Base-by-base conservation (phyloP, 1,140 invertebrate species). In the Harlomillsia oculata region DNA sequence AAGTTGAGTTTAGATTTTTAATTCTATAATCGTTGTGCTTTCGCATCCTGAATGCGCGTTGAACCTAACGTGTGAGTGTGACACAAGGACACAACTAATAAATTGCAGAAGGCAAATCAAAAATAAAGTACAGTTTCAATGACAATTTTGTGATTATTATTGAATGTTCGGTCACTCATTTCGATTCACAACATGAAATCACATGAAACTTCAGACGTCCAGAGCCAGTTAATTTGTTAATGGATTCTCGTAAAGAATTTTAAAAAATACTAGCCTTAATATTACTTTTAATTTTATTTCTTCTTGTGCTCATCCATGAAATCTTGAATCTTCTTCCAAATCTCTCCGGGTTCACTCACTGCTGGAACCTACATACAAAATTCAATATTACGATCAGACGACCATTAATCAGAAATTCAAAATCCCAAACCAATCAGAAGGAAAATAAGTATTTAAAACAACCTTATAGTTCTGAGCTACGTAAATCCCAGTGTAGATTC, bases 401-500 rank as follows among this genome's bases (percentile, higher is more conserved):
- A 14, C 16, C 26, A 28, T 14, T 14, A 34, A 32, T 11, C 20
- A 34, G 25, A 30, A 13, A 25, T 9, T 26, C 29, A 8, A 4
- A n/a, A 49, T 26, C n/a, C 9, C 11, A 44, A 1, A 4, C 30
- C 32, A 14, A 32, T 18, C n/a, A n/a, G 50, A 2, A 25, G 6
- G 26, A 39, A 14, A 44, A n/a, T 25, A 51, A 18, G 21, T 40
- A 26, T 36, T 34, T 56, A 29, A 3, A 44, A 37, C 52, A 58
- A 64, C 58, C 18, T 59, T 55, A 36, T 61, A 59, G 30, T 65
- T 65, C 45, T 65, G 63, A 44, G 39, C 39, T 20, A 59, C 21
- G 23, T 56, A 65, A 8, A 65, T 55, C 34, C 63, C 63, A 14
- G 63, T 46, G 26, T 65, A 65, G 3, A 62, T 51, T 16, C 63